Evolutionary conservation across 2,797 vertebrate species (phyloP).

Genomic region (Ptychobarbus kaznakovi): DNA sequence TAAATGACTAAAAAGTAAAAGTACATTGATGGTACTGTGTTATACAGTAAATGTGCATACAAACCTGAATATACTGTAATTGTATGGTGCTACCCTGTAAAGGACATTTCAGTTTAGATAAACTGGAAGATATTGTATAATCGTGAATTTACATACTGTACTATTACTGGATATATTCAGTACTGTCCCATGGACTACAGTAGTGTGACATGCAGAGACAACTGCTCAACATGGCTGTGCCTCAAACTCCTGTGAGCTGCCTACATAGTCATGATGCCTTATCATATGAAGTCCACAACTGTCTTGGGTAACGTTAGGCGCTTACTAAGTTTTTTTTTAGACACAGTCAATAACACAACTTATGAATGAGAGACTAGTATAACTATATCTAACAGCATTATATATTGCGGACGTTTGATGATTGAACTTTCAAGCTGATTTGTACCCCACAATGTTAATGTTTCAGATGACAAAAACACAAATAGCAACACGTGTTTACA

Average conservation of each 20-base stretch:
- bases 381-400: background rate
- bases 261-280: background rate
- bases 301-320: background rate
- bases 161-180: background rate
- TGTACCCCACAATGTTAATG: conserved; percentile 30
- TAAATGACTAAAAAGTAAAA: too few relatives aligned
- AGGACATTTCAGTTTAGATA: background rate
- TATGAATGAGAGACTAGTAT: background rate
- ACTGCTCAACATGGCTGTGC: conserved; percentile 13
- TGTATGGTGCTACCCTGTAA: background rate
- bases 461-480: conserved; percentile 2
- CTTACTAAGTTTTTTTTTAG: background rate
- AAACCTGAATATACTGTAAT: background rate
- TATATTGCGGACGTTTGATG: background rate
- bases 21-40: background rate
- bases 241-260: background rate
- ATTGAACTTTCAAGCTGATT: conserved; percentile 56
- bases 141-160: background rate
- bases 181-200: background rate
- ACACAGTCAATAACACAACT: background rate
- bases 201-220: conserved; percentile 27
- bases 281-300: background rate
- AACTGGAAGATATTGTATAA: background rate
- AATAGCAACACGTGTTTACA: background rate
- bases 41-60: background rate